Percentiles rank a stretch among this genome's conserved stretches.
These are phyloP conservation scores for Tragopan temminckii DNA, from an alignment of 2,797 vertebrate species.

Conservation along the genomic window DNA sequence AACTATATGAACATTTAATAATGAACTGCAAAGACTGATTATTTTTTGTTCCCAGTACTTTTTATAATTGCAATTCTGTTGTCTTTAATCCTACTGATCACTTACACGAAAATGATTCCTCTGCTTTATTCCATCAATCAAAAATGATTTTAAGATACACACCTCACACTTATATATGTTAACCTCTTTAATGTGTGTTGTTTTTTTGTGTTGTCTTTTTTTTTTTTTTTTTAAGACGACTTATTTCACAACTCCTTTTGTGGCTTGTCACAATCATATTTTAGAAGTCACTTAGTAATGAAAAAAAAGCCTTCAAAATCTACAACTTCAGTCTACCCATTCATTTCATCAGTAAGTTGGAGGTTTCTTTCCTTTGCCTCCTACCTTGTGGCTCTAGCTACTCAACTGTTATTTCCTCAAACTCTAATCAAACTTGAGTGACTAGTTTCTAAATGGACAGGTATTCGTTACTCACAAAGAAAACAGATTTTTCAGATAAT, in stretches of 20 bases:
- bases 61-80: background rate
- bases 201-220: too few species aligned
- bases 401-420: background rate
- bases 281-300: background rate
- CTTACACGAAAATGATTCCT: background rate
- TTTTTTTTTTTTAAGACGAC: background rate
- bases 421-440: background rate
- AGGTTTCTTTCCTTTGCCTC: background rate
- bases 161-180: background rate
- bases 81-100: background rate
- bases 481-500: background rate
- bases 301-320: background rate
- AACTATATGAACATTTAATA: background rate
- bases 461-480: background rate
- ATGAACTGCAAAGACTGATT: rapidly evolving
- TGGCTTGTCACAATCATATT: background rate
- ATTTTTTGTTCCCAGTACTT: rapidly evolving
- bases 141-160: background rate
- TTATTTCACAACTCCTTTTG: background rate
- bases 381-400: background rate
- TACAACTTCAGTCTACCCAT: background rate
- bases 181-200: background rate
- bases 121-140: background rate
- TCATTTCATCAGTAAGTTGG: background rate
- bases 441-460: background rate